phyloP scores from a whole-genome alignment of 2,797 vertebrate genomes.

The Poecilia gillii region DNA sequence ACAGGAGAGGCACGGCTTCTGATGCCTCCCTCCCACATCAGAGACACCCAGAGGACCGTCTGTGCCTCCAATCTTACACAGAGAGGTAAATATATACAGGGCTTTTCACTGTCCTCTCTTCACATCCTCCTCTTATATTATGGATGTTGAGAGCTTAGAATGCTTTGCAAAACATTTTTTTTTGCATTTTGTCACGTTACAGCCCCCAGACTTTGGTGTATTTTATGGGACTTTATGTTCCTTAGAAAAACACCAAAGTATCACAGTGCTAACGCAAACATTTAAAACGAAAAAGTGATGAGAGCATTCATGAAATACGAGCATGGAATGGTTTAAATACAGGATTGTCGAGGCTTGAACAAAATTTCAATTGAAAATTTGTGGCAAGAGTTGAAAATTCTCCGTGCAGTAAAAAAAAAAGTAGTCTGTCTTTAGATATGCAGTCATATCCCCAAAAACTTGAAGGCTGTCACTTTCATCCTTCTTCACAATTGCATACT shows the following conservation, averaged over 20 bases:
- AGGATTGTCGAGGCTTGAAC: background rate
- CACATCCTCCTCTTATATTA: slow-evolving; percentile 39
- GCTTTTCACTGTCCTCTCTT: slow-evolving; percentile 26
- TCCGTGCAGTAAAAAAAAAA: background rate
- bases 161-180: slow-evolving; percentile 5
- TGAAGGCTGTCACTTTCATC: background rate
- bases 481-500: background rate
- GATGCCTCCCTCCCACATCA: slow-evolving; percentile 63
- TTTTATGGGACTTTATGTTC: background rate
- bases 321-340: background rate
- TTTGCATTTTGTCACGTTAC: background rate
- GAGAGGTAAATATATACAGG: slow-evolving; percentile 25
- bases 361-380: background rate
- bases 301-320: background rate
- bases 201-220: background rate
- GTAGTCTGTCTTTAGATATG: background rate
- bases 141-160: slow-evolving; percentile 18
- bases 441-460: background rate
- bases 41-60: slow-evolving; percentile 47
- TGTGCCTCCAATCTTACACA: slow-evolving; percentile 24
- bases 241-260: background rate
- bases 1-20: slow-evolving; percentile 50
- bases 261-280: background rate
- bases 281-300: background rate
- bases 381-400: background rate